phyloP scores from a whole-genome alignment of 2,797 vertebrate genomes.

The Leptoclinus maculatus region DNA sequence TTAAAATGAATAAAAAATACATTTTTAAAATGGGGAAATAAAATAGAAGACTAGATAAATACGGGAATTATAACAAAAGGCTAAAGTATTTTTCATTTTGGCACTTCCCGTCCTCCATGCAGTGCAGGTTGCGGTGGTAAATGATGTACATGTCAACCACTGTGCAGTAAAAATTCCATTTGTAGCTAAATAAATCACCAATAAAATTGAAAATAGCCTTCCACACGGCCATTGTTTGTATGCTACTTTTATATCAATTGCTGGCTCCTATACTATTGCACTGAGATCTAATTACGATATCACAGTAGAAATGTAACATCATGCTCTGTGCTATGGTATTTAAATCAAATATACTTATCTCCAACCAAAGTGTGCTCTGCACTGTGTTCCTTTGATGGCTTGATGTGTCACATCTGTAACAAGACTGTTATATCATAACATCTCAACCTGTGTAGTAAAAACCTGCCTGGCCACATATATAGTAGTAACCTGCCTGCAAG shows the following conservation, averaged over 20 bases:
- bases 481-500: neutral
- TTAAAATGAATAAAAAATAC: neutral
- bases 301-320: slow-evolving; percentile 2
- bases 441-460: neutral
- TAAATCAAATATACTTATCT: slow-evolving; percentile 39
- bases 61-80: neutral
- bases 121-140: neutral
- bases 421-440: slow-evolving; percentile 8
- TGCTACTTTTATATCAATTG: slow-evolving; percentile 21
- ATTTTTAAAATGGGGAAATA: neutral
- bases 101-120: neutral
- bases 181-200: slow-evolving; percentile 22
- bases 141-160: neutral
- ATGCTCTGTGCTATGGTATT: slow-evolving; percentile 21
- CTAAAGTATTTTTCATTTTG: no score
- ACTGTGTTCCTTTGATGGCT: slow-evolving; percentile 25
- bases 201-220: slow-evolving; percentile 11
- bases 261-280: slow-evolving; percentile 1
- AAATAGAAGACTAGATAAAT: neutral
- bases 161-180: slow-evolving; percentile 2
- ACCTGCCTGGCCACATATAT: neutral
- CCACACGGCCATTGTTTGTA: neutral
- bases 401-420: slow-evolving; percentile 22
- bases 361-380: slow-evolving; percentile 16
- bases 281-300: slow-evolving; percentile 39